Base-by-base conservation (phyloP, 1,140 invertebrate genomes). In the Cydia strobilella region DNA sequence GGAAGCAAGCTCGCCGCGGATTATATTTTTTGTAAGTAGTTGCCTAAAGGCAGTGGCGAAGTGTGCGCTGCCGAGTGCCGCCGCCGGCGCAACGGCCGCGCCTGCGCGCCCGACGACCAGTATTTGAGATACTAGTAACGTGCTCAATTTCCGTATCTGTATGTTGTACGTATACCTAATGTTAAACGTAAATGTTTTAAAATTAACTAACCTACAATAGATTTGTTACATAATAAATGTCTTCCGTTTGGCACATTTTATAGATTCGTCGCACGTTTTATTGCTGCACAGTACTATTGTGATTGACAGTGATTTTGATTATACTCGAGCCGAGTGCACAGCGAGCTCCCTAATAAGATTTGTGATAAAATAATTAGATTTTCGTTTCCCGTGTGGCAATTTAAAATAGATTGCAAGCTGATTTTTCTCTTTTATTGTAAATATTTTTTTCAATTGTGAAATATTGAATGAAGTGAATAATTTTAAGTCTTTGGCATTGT, bases 401-500 rank as follows among this genome's bases (percentile, higher is more conserved):
- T 90, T 87, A 84, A 82, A 84, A 86, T 90, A 85, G 84, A 90
- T 90, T 90, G 87, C 90, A 85, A 88, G 88, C 88, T 92, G 87
- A 91, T 92, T 90, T 84, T 88, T 82, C 72, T 88, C 85, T 85
- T 85, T 89, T 90, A 88, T 89, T 91, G 89, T 92, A 91, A 89
- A 93, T 91, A 91, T 88, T 91, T 84, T 85, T 90, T 89, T 87
- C 81, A 83, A 88, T 85, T 87, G 83, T 77, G 83, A 90, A 90
- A 86, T 90, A 86, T 89, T 86, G 85, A 90, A 90, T 90, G 86
- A 91, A 91, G 86, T 90, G 82, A 93, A 91, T 87, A 86, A 88
- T 90, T 91, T 90, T 84, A 91, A 91, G 89, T 89, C 90, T 90
- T 86, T 90, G 89, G 89, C 91, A 87, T 91, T 90, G 89, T 92